Evolutionary conservation across 1,140 invertebrate species (phyloP).

Genomic region (Parapsyche elsis): DNA sequence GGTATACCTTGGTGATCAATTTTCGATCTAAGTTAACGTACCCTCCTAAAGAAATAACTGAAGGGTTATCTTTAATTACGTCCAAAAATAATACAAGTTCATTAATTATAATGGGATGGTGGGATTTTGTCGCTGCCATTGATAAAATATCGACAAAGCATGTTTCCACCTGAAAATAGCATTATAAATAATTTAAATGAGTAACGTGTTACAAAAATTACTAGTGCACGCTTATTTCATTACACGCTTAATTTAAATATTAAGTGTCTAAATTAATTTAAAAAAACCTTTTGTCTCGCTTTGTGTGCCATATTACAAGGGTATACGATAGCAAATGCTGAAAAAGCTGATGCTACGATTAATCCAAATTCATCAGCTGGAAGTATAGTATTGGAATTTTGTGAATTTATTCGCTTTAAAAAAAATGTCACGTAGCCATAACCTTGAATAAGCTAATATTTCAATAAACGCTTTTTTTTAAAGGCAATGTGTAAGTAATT

Average conservation of each 20-base stretch:
- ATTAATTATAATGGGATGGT: conserved; percentile 47
- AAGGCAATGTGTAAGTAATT: not conserved
- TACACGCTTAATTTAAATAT: too few relatives aligned
- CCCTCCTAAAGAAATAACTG: conserved; percentile 40
- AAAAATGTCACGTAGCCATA: conserved; percentile 45
- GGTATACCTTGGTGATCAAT: conserved; percentile 43
- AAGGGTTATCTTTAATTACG: conserved; percentile 43
- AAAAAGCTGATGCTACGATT: conserved; percentile 34
- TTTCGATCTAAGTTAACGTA: conserved; percentile 44
- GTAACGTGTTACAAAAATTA: too few relatives aligned
- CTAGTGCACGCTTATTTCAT: too few relatives aligned
- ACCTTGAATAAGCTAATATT: conserved; percentile 39
- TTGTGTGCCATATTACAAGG: conserved; percentile 30
- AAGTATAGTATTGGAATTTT: not conserved
- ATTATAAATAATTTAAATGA: too few relatives aligned
- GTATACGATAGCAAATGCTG: conserved; percentile 8
- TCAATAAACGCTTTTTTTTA: conserved; percentile 11
- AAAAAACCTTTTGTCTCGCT: conserved; percentile 31
- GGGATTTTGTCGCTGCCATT: conserved; percentile 28
- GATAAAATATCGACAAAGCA: conserved; percentile 46
- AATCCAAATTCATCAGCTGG: conserved; percentile 43
- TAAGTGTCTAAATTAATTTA: not conserved
- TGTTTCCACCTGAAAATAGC: conserved; percentile 43
- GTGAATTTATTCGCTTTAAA: conserved; percentile 27
- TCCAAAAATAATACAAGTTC: conserved; percentile 46